Base-by-base conservation (phyloP, 2,113 vertebrate species). In the Fulica atra region DNA sequence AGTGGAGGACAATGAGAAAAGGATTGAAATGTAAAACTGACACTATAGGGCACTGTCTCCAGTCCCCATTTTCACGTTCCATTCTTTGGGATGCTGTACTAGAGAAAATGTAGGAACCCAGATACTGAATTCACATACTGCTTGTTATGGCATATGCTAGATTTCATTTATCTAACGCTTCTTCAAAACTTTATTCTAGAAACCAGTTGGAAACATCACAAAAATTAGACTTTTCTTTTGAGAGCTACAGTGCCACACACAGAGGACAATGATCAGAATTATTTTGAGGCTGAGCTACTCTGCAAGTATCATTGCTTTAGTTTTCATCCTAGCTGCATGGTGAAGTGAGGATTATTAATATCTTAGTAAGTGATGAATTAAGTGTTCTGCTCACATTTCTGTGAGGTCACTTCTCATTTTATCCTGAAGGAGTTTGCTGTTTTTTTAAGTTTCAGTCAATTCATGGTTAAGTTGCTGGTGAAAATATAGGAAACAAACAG, bases 391-490 rank as follows among this genome's bases (percentile, higher is more conserved):
- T 95, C 63, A 63, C 79, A 63, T 81, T 92, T 79, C 59, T 69
- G 50, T 70, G 60, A 94, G 59, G 63, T 90, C 40, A 48, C 19
- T 81, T 86, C n/a, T 88, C 50, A 81, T 84, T 91, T 79, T 65
- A 76, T 89, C 31, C 46, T 77, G 54, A 82, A 80, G 60, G 56
- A 61, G 31, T 83, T 70, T 72, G 46, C 40, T 10, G 2, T 12
- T 86, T 93, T 84, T 78, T 81, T 77, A 82, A 65, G 40, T 70
- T 85, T 72, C 81, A 95, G 85, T 83, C 81, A 92, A 76, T 72
- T 94, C 11, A 44, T 20, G 48, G 57, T 12, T 61, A 89, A 90
- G 50, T 48, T 80, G 59, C 63, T 72, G 50, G 29, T 72, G 63
- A 80, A 69, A 92, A 94, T 63, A 69, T 3, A 46, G 28, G 54